Evolutionary conservation across 1,140 invertebrate genomes (phyloP).

Genomic region (Thrips palmi): DNA sequence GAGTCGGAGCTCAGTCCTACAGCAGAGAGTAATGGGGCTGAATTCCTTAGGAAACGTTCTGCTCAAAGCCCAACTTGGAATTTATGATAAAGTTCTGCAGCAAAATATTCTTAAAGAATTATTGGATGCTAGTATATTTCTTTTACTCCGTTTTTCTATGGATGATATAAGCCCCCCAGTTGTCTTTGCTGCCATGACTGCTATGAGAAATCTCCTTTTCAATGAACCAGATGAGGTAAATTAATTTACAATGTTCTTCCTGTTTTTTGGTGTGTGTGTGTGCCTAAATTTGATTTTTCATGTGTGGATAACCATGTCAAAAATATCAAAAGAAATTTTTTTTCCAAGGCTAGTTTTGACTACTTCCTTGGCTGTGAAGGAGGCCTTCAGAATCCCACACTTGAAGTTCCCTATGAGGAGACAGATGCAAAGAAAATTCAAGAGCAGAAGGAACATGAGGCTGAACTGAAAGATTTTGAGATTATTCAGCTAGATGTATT

Average conservation of each 20-base stretch:
- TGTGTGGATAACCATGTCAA: no score
- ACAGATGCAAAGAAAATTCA: no score
- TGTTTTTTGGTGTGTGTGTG: no score
- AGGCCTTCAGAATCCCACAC: no score
- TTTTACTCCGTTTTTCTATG: constrained; percentile 63
- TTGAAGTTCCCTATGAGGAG: no score
- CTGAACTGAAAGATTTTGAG: constrained; percentile 64
- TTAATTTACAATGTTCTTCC: no score
- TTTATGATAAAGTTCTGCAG: constrained; percentile 42
- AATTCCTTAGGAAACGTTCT: constrained; percentile 61
- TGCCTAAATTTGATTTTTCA: no score
- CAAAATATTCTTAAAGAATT: constrained; percentile 30
- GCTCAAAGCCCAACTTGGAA: constrained; percentile 45
- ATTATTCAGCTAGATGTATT: constrained; percentile 57
- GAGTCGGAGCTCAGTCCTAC: constrained; percentile 39
- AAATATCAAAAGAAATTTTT: no score
- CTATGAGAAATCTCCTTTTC: constrained; percentile 50
- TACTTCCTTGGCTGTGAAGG: no score
- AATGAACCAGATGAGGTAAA: constrained; percentile 28
- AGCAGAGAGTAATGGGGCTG: constrained; percentile 63
- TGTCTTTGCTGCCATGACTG: constrained; percentile 49
- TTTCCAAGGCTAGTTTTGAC: no score
- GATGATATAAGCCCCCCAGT: constrained; percentile 62
- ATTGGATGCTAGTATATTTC: constrained; percentile 43
- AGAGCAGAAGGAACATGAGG: constrained; percentile 37